These are phyloP conservation scores for Dromius quadrimaculatus DNA, from an alignment of 2,888 invertebrate genomes.

Conservation along the genomic window DNA sequence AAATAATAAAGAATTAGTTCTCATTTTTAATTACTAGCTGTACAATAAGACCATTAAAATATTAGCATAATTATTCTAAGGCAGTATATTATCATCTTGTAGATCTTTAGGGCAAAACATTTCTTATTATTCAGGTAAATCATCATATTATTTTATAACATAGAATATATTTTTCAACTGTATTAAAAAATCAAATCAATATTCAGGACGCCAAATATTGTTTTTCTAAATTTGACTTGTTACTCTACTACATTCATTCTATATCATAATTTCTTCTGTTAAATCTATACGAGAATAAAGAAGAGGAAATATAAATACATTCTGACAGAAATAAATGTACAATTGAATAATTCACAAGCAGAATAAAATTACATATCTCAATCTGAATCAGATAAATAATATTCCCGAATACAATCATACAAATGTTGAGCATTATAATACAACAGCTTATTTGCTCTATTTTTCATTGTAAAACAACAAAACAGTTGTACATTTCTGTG, in stretches of 20 bases:
- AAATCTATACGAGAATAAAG: neutral
- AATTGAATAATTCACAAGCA: constrained; percentile 26
- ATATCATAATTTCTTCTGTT: no score
- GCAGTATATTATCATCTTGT: constrained; percentile 7
- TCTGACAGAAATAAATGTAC: constrained; percentile 17
- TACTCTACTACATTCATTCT: no score
- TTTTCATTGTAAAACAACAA: neutral
- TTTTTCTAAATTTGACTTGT: no score
- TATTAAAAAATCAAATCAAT: no score
- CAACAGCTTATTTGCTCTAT: constrained; percentile 5
- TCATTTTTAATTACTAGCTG: constrained; percentile 27
- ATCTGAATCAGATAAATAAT: constrained; percentile 25
- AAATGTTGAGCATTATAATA: constrained; percentile 15
- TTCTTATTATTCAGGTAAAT: no score
- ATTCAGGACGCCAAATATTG: no score
- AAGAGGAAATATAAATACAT: constrained; percentile 1
- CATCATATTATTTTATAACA: no score
- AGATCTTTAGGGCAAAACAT: constrained; percentile 27
- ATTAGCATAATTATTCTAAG: constrained; percentile 23
- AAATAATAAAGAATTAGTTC: constrained; percentile 22
- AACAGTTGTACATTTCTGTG: neutral
- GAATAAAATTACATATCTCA: constrained; percentile 3
- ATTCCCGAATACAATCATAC: constrained; percentile 20
- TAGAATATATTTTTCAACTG: no score
- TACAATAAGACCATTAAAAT: constrained; percentile 27